phyloP scores from a whole-genome alignment of 2,113 vertebrate genomes.

The Hyaena hyaena region DNA sequence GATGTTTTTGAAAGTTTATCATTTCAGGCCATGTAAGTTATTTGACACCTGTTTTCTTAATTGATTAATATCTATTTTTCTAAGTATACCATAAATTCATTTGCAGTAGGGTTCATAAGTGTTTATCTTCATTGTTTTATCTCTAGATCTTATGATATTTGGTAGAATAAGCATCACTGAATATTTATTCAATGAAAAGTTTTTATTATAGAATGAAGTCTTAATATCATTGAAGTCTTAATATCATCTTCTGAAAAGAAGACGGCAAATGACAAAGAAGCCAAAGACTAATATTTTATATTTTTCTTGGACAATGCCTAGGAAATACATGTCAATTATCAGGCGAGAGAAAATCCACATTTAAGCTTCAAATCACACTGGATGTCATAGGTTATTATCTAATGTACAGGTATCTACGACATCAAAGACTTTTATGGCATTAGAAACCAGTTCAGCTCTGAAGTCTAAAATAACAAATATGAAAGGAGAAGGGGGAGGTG shows the following conservation, averaged over 20 bases:
- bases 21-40: neutral
- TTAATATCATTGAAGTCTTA: neutral
- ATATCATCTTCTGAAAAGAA: neutral
- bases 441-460: neutral
- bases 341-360: neutral
- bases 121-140: neutral
- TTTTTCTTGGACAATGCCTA: neutral
- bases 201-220: neutral
- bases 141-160: neutral
- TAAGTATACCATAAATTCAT: neutral
- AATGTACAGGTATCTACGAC: neutral
- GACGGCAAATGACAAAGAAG: neutral
- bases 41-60: neutral
- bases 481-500: neutral
- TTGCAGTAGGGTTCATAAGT: neutral
- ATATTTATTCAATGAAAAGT: neutral
- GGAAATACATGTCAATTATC: neutral
- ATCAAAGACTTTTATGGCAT: neutral
- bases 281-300: neutral
- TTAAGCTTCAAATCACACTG: constrained; percentile 24
- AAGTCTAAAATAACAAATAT: too few species aligned
- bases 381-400: neutral
- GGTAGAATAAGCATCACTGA: neutral
- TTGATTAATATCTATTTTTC: neutral
- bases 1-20: neutral